A percentile compares a stretch with the other conserved stretches of the same genome.
These are phyloP conservation scores for Istiophorus platypterus DNA, from an alignment of 2,113 vertebrate genomes.

Conservation along the genomic window DNA sequence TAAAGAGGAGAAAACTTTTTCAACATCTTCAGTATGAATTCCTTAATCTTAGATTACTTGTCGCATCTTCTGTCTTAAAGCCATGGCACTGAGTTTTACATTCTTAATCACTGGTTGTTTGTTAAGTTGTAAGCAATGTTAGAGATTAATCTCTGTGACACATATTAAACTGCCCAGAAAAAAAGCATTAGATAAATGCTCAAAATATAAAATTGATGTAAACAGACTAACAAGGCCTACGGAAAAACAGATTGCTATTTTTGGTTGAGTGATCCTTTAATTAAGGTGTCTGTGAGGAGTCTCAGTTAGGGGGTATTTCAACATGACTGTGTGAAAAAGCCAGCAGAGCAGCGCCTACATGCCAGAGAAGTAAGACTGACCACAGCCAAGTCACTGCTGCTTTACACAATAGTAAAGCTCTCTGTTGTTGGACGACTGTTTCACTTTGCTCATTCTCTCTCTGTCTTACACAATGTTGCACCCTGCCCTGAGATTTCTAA, in stretches of 20 bases:
- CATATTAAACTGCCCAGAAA: background rate
- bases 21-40: slow-evolving; percentile 1
- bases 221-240: background rate
- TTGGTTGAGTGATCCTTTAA: slow-evolving; percentile 53
- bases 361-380: slow-evolving; percentile 66
- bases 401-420: slow-evolving; percentile 72
- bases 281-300: slow-evolving; percentile 59
- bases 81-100: background rate
- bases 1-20: slow-evolving; percentile 1
- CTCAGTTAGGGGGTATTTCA: slow-evolving; percentile 62
- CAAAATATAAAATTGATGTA: background rate
- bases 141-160: slow-evolving; percentile 32
- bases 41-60: slow-evolving; percentile 4
- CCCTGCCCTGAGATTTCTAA: slow-evolving; percentile 61
- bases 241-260: slow-evolving; percentile 13
- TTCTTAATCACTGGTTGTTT: slow-evolving; percentile 24
- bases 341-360: slow-evolving; percentile 55
- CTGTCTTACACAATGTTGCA: slow-evolving; percentile 59
- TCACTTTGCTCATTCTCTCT: slow-evolving; percentile 54
- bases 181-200: background rate
- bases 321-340: slow-evolving; percentile 67
- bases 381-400: slow-evolving; percentile 64
- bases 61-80: slow-evolving; percentile 3
- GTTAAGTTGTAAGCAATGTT: background rate
- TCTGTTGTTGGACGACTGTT: slow-evolving; percentile 59